phyloP scores from a whole-genome alignment of 1,140 invertebrate genomes.

The Caerostris extrusa region DNA sequence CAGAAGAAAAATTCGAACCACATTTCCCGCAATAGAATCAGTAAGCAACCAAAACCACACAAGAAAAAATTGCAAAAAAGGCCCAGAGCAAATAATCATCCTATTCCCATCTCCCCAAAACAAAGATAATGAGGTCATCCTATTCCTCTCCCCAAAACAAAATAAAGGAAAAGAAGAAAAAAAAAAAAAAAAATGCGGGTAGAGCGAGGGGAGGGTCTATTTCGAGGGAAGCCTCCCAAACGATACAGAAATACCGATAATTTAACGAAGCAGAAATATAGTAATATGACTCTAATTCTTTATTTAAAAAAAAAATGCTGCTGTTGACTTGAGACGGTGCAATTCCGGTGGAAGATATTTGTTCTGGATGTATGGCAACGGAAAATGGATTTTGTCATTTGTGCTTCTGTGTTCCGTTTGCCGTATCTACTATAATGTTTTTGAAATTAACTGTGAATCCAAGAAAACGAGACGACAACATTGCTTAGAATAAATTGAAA shows the following conservation, averaged over 20 bases:
- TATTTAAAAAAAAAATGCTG: conserved; percentile 13
- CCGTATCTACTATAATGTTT: neutral
- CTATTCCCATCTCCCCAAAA: conserved; percentile 10
- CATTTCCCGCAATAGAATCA: conserved; percentile 48
- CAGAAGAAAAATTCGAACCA: conserved; percentile 46
- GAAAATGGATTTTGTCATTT: conserved; percentile 56
- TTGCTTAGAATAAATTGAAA: no score
- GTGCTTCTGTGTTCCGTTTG: conserved; percentile 27
- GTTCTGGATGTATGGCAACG: neutral
- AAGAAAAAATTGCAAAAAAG: no score
- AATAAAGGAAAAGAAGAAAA: conserved; percentile 16
- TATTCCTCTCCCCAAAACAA: neutral
- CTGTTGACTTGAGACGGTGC: conserved; percentile 37
- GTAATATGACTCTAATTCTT: conserved; percentile 66
- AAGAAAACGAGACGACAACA: no score
- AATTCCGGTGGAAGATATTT: neutral
- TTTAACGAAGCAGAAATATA: conserved; percentile 58
- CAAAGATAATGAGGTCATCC: conserved; percentile 41
- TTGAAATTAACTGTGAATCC: no score
- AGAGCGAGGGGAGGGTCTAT: conserved; percentile 6
- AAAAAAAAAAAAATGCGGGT: conserved; percentile 25
- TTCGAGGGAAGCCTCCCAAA: neutral
- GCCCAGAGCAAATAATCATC: neutral
- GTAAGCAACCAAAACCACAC: conserved; percentile 36
- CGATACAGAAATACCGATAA: conserved; percentile 54